A percentile compares a stretch with the other conserved stretches of the same genome.
phyloP scores from a whole-genome alignment of 2,797 vertebrate genomes.

The Myotis findleyi region DNA sequence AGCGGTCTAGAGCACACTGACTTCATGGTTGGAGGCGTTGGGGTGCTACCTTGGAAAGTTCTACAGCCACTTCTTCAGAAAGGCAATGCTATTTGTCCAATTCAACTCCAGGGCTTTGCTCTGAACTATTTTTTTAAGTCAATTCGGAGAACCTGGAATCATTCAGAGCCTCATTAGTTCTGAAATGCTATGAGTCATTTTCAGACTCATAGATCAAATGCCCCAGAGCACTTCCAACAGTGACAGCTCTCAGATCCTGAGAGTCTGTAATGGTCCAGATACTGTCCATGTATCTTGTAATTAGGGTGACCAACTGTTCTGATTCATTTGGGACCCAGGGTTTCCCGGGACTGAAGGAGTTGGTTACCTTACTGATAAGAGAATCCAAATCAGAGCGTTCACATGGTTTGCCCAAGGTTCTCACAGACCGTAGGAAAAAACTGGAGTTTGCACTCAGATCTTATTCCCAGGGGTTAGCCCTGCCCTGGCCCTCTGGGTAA shows the following conservation, averaged over 20 bases:
- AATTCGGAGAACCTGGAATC: conserved; percentile 3
- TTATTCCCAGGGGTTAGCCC: background rate
- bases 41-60: background rate
- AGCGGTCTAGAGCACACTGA: background rate
- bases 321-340: background rate
- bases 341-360: background rate
- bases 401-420: background rate
- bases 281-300: background rate
- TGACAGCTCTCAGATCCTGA: background rate
- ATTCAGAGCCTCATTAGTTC: conserved; percentile 25
- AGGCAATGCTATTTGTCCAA: background rate
- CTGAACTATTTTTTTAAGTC: conserved; percentile 41
- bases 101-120: background rate
- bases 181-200: conserved; percentile 32
- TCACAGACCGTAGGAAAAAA: background rate
- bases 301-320: background rate
- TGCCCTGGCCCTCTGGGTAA: background rate
- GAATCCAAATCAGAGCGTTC: background rate
- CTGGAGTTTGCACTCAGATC: background rate
- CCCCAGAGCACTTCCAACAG: conserved; percentile 12
- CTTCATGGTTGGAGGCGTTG: background rate
- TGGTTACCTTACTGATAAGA: background rate
- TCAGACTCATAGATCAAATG: background rate
- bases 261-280: background rate
- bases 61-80: background rate